These are phyloP conservation scores for Chalcosyrphus nemorum DNA, from an alignment of 2,888 invertebrate genomes.

Conservation along the genomic window DNA sequence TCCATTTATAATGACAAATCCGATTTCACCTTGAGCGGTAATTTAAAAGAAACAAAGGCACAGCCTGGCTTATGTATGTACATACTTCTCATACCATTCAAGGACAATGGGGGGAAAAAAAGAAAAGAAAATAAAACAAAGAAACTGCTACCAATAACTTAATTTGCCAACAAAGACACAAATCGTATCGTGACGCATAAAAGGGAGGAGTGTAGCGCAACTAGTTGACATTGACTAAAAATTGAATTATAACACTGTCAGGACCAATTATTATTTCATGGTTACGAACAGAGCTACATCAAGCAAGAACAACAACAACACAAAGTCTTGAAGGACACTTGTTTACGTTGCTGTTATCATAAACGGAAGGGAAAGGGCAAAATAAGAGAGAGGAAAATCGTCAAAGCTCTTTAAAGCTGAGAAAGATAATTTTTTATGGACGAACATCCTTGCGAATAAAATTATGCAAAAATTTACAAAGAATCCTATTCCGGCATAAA, in stretches of 20 bases:
- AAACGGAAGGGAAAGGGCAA: background rate
- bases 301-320: background rate
- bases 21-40: constrained; percentile 27
- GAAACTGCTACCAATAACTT: constrained; percentile 7
- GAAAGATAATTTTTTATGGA: constrained; percentile 6
- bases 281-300: background rate
- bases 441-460: background rate
- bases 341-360: constrained; percentile 4
- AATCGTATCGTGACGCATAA: background rate
- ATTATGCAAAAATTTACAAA: constrained; percentile 28
- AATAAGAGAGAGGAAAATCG: no score
- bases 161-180: constrained; percentile 4
- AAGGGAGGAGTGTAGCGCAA: background rate
- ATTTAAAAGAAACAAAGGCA: background rate
- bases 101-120: background rate
- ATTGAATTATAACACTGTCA: constrained; percentile 33
- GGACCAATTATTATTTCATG: constrained; percentile 17
- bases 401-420: constrained; percentile 12
- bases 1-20: constrained; percentile 40
- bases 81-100: background rate
- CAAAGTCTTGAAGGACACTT: constrained; percentile 21
- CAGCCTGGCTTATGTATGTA: background rate
- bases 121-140: background rate
- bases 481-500: constrained; percentile 1
- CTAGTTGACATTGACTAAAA: constrained; percentile 18